phyloP scores from a whole-genome alignment of 2,888 invertebrate genomes.

The Pediacus dermestoides region DNA sequence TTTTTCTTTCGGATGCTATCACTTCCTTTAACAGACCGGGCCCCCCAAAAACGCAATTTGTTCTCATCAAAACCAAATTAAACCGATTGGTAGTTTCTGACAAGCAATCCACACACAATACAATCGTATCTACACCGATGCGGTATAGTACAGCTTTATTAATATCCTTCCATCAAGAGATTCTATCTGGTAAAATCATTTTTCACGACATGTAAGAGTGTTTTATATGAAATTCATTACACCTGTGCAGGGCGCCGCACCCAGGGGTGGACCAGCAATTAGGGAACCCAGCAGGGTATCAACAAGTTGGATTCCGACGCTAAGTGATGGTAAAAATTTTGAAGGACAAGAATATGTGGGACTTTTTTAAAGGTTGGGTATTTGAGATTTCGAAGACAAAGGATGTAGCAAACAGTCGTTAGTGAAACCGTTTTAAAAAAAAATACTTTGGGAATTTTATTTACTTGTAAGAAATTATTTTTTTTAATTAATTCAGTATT shows the following conservation, averaged over 20 bases:
- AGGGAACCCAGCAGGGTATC: slow-evolving; percentile 24
- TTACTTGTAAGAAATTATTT: neutral
- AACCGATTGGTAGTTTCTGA: slow-evolving; percentile 3
- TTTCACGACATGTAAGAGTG: slow-evolving; percentile 31
- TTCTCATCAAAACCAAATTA: too few relatives aligned
- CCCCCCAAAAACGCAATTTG: too few relatives aligned
- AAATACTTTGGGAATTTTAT: neutral
- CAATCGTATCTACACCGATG: too few relatives aligned
- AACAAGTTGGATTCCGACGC: neutral
- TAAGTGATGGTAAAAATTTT: neutral
- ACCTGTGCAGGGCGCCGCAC: slow-evolving; percentile 36
- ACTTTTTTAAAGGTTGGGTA: too few relatives aligned
- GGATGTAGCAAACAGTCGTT: too few relatives aligned
- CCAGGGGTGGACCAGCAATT: slow-evolving; percentile 33
- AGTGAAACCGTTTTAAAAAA: slow-evolving; percentile 1
- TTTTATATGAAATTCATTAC: slow-evolving; percentile 40
- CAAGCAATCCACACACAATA: too few relatives aligned
- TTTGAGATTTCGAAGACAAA: too few relatives aligned
- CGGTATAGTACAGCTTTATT: slow-evolving; percentile 27
- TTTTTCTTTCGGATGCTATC: too few relatives aligned
- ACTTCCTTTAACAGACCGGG: too few relatives aligned
- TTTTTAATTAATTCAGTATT: neutral
- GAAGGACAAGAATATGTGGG: too few relatives aligned
- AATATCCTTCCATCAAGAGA: slow-evolving; percentile 27
- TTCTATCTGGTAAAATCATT: slow-evolving; percentile 28